Conservation (phyloP, 2,113 vertebrate species). For the Sterrhoptilus dennistouni region DNA sequence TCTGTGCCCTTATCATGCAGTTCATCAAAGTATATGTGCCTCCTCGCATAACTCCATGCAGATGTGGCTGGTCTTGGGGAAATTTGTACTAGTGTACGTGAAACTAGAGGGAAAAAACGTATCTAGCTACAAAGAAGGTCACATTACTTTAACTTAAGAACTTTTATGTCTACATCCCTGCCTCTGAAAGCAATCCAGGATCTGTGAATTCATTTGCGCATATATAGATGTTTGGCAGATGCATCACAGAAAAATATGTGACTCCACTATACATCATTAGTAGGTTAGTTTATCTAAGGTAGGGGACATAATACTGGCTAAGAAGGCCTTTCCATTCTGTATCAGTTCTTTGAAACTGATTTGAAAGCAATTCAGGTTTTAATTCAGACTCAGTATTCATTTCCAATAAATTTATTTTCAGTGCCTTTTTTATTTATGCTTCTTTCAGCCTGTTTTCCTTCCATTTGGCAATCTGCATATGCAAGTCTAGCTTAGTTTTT, state of each 20-base stretch:
- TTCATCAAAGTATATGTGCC: background rate
- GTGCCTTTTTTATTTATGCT: background rate
- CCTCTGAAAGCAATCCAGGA: constrained; percentile 3
- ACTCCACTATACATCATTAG: background rate
- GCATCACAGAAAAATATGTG: background rate
- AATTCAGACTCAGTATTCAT: background rate
- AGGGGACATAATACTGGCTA: constrained; percentile 11
- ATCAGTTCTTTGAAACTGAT: constrained; percentile 23
- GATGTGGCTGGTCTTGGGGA: background rate
- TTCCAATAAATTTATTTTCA: constrained; percentile 45
- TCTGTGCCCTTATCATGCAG: background rate
- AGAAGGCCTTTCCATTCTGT: background rate
- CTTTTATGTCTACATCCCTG: background rate
- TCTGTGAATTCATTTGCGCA: background rate
- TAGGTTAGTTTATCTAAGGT: constrained; percentile 25
- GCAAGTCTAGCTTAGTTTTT: constrained; percentile 30
- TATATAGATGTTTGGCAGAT: constrained; percentile 1
- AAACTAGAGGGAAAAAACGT: background rate
- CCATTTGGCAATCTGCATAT: constrained; percentile 26
- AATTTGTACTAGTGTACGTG: background rate
- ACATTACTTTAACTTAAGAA: background rate
- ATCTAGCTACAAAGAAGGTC: background rate
- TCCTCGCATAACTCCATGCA: background rate
- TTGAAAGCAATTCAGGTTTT: constrained; percentile 20
- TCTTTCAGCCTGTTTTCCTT: constrained; percentile 25